phyloP scores from a whole-genome alignment of 2,797 vertebrate species.

The Pristis pectinata region DNA sequence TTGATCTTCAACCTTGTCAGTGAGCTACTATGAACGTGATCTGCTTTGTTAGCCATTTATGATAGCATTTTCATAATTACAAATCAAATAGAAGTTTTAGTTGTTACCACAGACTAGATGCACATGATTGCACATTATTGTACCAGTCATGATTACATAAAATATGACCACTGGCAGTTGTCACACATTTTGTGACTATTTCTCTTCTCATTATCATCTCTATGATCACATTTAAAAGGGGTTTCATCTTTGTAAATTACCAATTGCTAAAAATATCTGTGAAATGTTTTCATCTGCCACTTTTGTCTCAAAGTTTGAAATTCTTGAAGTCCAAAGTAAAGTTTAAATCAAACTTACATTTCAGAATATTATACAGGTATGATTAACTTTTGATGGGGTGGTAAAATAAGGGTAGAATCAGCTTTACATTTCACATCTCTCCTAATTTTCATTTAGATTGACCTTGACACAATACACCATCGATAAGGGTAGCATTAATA shows the following conservation, averaged over 20 bases:
- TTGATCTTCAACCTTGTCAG: not conserved
- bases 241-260: not conserved
- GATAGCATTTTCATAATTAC: not conserved
- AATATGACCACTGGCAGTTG: not conserved
- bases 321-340: not conserved
- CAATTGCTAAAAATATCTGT: not conserved
- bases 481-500: not conserved
- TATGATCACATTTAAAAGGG: not conserved
- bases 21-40: not conserved
- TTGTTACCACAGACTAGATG: not conserved
- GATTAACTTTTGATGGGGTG: not conserved
- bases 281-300: not conserved
- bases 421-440: not conserved
- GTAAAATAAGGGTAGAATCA: not conserved
- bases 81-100: constrained; percentile 1
- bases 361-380: not conserved
- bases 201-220: not conserved
- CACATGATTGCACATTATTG: not conserved
- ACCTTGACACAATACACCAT: too few relatives aligned
- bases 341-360: not conserved
- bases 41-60: not conserved
- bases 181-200: not conserved
- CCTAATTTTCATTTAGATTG: not conserved
- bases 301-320: not conserved
- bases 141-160: not conserved